Evolutionary conservation across 2,113 vertebrate species (phyloP), one percentile per base, ranked within the genome.

Genomic region (Dicrurus megarhynchus): DNA sequence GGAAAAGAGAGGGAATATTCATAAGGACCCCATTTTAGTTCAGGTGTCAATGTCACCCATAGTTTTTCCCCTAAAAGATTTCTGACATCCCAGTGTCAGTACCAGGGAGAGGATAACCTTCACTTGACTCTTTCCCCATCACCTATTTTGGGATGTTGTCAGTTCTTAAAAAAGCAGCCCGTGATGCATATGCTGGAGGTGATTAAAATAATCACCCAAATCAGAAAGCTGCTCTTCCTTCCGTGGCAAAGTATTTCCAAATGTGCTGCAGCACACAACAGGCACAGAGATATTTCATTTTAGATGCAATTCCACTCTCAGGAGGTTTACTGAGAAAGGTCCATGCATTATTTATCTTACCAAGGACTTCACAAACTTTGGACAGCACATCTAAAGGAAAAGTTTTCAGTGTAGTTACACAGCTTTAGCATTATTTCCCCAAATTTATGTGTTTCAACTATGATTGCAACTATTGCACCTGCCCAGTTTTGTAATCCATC

Each of bases 51-150:
- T 13, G 50, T 23, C 8, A 30, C 7, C 37, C 22, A 11, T 4
- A 61, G 46, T 23, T 39, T 74, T 87, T 30, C 83, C 47, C 42
- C 46, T 60, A 22, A 89, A 93, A 89, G 74, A 49, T 68, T 69
- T 80, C 8, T 86, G 94, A 75, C 69, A 91, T 47, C 42, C 71
- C 83, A 37, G 11, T 35, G 39, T 56, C 73, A n/a, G 26, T 14
- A 80, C 35, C 74, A 71, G 50, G 47, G 30, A 80, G 84, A 80
- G 81, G 68, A 91, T 82, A 96, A 95, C 91, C 90, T 96, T 97
- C 70, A 56, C 55, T 61, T 75, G 89, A 86, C 87, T 91, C 84
- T 77, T 69, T 26, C 63, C 63, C 77, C 50, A 3, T 13, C n/a
- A 30, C 37, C 37, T 95, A 92, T 97, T 97, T 81, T 75, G 68